phyloP scores from a whole-genome alignment of 2,888 invertebrate species.

The Drosophila yooni region DNA sequence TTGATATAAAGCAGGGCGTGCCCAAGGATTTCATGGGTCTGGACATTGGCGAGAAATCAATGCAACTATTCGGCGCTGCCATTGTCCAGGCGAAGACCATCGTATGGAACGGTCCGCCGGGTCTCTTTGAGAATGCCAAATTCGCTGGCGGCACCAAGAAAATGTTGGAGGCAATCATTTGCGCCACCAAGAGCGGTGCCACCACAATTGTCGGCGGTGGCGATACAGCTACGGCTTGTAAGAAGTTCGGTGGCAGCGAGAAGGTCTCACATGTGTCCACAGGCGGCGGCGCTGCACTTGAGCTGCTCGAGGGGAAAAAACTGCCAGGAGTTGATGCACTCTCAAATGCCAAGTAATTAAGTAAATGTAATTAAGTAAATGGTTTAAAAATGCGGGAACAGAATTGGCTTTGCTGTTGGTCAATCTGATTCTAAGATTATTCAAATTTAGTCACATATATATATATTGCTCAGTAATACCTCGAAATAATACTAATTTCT shows the following conservation, averaged over 20 bases:
- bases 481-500: background rate
- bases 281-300: constrained; percentile 96
- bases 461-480: background rate
- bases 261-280: constrained; percentile 97
- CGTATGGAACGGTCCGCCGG: constrained; percentile 99
- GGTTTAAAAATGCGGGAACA: background rate
- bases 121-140: constrained; percentile 98
- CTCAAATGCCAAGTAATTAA: constrained; percentile 63
- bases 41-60: constrained; percentile 95
- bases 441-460: background rate
- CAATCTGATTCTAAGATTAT: background rate
- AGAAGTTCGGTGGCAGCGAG: constrained; percentile 93
- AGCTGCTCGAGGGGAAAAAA: constrained; percentile 94
- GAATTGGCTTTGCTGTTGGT: background rate
- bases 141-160: constrained; percentile 95
- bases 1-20: constrained; percentile 90
- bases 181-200: constrained; percentile 92
- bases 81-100: constrained; percentile 96
- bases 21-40: constrained; percentile 97
- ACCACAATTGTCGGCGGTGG: constrained; percentile 97
- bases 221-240: constrained; percentile 98
- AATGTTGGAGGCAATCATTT: constrained; percentile 97
- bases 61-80: constrained; percentile 91
- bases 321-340: constrained; percentile 95
- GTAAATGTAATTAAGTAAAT: background rate